phyloP scores from a whole-genome alignment of 1,140 invertebrate genomes.

The Wasmannia auropunctata region DNA sequence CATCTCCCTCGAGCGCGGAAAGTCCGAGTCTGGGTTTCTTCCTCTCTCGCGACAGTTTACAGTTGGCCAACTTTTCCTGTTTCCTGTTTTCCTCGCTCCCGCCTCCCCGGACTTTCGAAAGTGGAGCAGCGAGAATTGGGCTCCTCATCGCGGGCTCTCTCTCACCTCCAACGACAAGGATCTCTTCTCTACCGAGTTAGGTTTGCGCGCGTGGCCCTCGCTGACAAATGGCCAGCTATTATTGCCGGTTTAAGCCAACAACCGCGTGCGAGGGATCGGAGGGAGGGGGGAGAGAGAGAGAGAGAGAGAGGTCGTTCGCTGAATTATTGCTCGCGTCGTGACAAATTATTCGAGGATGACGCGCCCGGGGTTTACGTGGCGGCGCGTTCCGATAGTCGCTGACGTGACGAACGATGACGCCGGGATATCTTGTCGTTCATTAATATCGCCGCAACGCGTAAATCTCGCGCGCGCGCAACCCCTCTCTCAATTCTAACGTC shows the following conservation, averaged over 20 bases:
- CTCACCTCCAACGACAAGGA: not conserved
- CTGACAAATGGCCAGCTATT: constrained; percentile 65
- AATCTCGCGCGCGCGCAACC: constrained; percentile 2
- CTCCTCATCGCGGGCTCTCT: constrained; percentile 11
- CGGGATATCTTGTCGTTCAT: constrained; percentile 61
- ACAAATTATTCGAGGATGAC: constrained; percentile 72
- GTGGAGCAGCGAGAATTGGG: constrained; percentile 42
- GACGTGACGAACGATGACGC: constrained; percentile 63
- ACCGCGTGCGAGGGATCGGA: constrained; percentile 3
- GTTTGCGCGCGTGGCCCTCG: not conserved
- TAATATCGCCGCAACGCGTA: constrained; percentile 48
- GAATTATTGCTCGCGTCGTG: constrained; percentile 64
- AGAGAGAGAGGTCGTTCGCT: not conserved
- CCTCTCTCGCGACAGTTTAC: constrained; percentile 53
- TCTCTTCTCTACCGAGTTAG: not conserved
- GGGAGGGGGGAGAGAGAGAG: not conserved
- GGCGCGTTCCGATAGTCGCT: constrained; percentile 57
- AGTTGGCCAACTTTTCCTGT: constrained; percentile 52
- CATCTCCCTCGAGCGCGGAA: not conserved
- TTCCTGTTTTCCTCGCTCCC: constrained; percentile 17
- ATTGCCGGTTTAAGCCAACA: constrained; percentile 55
- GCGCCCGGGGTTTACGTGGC: constrained; percentile 37
- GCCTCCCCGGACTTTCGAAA: constrained; percentile 28
- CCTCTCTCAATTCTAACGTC: not conserved
- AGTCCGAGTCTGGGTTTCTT: constrained; percentile 46